phyloP scores from a whole-genome alignment of 2,797 vertebrate genomes.

The Paramormyrops hopkinsi region DNA sequence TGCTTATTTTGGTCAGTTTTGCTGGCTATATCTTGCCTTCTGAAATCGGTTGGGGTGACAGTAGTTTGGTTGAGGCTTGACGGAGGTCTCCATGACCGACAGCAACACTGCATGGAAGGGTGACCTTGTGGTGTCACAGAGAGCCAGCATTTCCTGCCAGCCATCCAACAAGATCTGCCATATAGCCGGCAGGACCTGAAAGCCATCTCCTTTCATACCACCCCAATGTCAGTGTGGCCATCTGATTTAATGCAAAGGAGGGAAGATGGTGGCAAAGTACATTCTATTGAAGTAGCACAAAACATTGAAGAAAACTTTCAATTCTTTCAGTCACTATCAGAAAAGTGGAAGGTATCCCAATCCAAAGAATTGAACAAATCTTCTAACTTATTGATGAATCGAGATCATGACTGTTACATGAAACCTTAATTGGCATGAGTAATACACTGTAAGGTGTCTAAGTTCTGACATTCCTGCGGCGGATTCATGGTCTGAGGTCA shows the following conservation, averaged over 20 bases:
- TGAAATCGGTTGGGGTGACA: background rate
- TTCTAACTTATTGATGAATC: background rate
- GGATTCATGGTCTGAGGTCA: background rate
- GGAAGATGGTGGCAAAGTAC: background rate
- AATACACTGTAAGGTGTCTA: background rate
- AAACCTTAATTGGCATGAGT: background rate
- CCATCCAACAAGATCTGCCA: background rate
- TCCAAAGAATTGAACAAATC: background rate
- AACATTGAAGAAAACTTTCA: background rate
- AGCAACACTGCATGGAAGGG: background rate
- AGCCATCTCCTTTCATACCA: background rate
- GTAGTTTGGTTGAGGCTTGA: background rate
- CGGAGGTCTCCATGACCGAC: background rate
- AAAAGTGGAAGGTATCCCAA: background rate
- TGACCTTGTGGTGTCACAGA: background rate
- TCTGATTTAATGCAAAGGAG: background rate
- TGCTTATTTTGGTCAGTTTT: background rate
- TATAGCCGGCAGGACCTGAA: background rate
- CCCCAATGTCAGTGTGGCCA: background rate
- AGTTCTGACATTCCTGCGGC: background rate
- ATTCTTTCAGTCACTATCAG: background rate
- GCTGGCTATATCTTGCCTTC: background rate
- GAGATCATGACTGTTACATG: background rate
- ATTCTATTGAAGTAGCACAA: background rate
- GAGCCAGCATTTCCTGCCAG: background rate